phyloP scores from a whole-genome alignment of 2,888 invertebrate species.

The Agrilus mali region DNA sequence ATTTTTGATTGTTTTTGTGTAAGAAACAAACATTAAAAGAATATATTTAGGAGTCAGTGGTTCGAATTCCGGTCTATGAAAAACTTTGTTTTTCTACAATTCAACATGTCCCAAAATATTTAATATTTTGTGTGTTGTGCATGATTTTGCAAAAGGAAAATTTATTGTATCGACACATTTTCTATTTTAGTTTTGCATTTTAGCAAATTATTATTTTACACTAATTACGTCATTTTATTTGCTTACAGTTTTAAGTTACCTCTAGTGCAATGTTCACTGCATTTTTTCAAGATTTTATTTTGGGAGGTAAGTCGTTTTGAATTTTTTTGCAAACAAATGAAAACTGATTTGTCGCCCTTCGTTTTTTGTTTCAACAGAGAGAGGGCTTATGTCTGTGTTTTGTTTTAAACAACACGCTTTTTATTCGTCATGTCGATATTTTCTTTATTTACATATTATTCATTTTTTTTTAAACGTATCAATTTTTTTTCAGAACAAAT shows the following conservation, averaged over 20 bases:
- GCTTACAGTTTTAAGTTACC: slow-evolving; percentile 38
- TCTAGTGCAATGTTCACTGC: slow-evolving; percentile 29
- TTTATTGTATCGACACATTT: neutral
- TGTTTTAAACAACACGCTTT: too few species aligned
- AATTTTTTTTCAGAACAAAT: slow-evolving; percentile 33
- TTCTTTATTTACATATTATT: too few species aligned
- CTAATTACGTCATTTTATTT: slow-evolving; percentile 29
- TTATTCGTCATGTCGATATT: too few species aligned
- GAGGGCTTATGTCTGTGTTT: neutral
- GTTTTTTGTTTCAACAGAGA: neutral
- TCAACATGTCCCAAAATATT: too few species aligned
- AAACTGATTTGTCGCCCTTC: neutral
- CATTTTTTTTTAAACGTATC: neutral
- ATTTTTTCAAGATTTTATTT: slow-evolving; percentile 5
- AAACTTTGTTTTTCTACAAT: too few species aligned
- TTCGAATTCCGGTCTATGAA: too few species aligned
- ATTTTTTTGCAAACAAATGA: neutral
- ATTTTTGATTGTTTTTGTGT: too few species aligned
- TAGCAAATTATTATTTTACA: slow-evolving; percentile 18
- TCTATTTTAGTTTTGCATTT: slow-evolving; percentile 1
- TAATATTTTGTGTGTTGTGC: neutral
- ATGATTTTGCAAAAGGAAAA: too few species aligned
- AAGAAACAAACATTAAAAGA: too few species aligned
- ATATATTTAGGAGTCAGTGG: too few species aligned
- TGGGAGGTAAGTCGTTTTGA: neutral